These are phyloP conservation scores for Exephanes ischioxanthus DNA, from an alignment of 2,888 invertebrate genomes.

Conservation along the genomic window DNA sequence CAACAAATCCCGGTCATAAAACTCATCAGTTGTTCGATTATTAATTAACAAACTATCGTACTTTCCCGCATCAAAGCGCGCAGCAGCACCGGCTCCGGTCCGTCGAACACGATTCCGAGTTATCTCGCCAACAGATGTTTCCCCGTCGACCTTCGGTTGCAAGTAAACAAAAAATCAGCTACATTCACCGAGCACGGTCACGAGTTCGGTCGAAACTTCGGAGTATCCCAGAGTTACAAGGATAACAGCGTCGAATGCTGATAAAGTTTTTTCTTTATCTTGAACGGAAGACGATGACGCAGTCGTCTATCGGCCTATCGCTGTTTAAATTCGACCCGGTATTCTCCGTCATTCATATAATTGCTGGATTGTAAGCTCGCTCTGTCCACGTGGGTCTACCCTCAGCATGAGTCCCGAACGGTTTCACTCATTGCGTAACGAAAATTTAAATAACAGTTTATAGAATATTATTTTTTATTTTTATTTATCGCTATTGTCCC, in stretches of 20 bases:
- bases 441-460: background rate
- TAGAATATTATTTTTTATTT: too few species aligned
- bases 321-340: background rate
- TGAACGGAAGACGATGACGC: background rate
- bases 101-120: constrained; percentile 6
- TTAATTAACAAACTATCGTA: background rate
- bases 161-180: background rate
- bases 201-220: background rate
- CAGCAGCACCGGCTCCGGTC: background rate
- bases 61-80: background rate
- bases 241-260: background rate
- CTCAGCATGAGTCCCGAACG: constrained; percentile 24
- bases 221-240: background rate
- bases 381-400: constrained; percentile 37
- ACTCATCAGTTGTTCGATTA: background rate
- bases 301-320: too few species aligned
- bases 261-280: background rate
- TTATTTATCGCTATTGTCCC: too few species aligned
- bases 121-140: constrained; percentile 58
- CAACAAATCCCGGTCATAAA: background rate
- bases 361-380: background rate
- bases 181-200: background rate
- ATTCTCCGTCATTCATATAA: background rate
- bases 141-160: background rate
- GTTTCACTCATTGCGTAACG: constrained; percentile 30